A percentile compares a stretch with the other conserved stretches of the same genome.
These are phyloP conservation scores for Bucco capensis DNA, from an alignment of 2,113 vertebrate species.

Conservation along the genomic window DNA sequence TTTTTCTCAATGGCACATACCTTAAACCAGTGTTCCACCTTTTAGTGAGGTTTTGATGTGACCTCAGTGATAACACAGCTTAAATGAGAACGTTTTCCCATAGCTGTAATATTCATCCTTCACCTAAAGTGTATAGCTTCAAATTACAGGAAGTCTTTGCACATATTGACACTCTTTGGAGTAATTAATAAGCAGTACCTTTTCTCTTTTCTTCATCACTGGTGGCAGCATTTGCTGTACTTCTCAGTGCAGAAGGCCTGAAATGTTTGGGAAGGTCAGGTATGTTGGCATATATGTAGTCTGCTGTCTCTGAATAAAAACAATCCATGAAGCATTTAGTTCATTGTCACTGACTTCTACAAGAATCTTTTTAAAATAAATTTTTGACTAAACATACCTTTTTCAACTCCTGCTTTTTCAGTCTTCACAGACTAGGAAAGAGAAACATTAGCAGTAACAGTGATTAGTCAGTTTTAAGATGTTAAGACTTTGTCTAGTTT, in stretches of 20 bases:
- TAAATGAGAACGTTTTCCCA: background rate
- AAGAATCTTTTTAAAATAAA: background rate
- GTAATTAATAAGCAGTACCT: conserved; percentile 73
- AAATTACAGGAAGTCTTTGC: background rate
- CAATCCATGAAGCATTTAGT: background rate
- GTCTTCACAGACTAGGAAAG: conserved; percentile 84
- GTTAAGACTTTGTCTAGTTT: background rate
- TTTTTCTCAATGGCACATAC: background rate
- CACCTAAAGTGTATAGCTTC: background rate
- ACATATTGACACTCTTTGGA: background rate
- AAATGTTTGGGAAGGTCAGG: conserved; percentile 79
- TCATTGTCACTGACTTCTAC: background rate
- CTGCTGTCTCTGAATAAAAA: conserved; percentile 68
- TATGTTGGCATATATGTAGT: conserved; percentile 76
- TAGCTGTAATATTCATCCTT: background rate
- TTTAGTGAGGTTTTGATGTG: background rate
- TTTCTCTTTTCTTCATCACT: conserved; percentile 78
- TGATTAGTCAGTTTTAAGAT: conserved; percentile 36
- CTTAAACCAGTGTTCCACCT: background rate
- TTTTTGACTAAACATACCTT: conserved; percentile 77
- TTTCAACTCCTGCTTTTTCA: conserved; percentile 74
- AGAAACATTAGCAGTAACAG: conserved; percentile 50
- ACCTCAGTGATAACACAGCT: background rate
- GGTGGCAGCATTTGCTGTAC: conserved; percentile 31
- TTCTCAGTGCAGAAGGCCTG: conserved; percentile 71